Evolutionary conservation across 2,113 vertebrate species (phyloP), one percentile per base, ranked within the genome.

Genomic region (Petromus typicus): DNA sequence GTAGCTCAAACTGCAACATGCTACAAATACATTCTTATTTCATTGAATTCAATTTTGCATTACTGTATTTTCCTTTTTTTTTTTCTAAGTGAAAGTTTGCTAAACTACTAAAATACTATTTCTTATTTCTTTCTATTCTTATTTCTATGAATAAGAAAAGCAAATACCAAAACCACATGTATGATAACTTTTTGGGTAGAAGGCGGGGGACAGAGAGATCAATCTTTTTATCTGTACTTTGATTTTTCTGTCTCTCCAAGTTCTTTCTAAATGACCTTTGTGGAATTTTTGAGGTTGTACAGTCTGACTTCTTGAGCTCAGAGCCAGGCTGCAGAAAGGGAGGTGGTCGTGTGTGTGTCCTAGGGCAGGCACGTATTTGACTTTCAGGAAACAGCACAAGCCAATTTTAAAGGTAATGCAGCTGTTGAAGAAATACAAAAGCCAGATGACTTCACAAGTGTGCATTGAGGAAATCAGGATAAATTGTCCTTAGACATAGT

Each of bases 401-500:
- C 78, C 54, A 95, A 6, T 92, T 95, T 93, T 89, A 81, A 96
- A 97, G 79, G 63, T 86, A 94, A 94, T 94, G 69, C 16, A 73
- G 97, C 95, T 97, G 69, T 83, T 96, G 91, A 67, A 98, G 95
- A 96, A 96, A 93, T 94, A 83, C 88, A 84, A 97, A 98, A 94
- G 90, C 17, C 59, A 91, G 93, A 75, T 94, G 96, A 96, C 89
- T 97, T 97, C 95, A 30, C 97, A 71, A 84, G 89, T 80, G 34
- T 86, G 75, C 95, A 69, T 8, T 88, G 78, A 97, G 59, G 64
- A 64, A 81, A 69, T 57, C 91, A 91, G 96, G 80, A 85, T 90
- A 94, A 96, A 94, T 95, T 84, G 32, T 83, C 51, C 79, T 91
- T 91, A 48, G 86, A 95, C 86, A 48, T 40, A 40, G 54, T 56